Evolutionary conservation across 2,888 invertebrate genomes (phyloP).

Genomic region (Caenorhabditis uteleia): DNA sequence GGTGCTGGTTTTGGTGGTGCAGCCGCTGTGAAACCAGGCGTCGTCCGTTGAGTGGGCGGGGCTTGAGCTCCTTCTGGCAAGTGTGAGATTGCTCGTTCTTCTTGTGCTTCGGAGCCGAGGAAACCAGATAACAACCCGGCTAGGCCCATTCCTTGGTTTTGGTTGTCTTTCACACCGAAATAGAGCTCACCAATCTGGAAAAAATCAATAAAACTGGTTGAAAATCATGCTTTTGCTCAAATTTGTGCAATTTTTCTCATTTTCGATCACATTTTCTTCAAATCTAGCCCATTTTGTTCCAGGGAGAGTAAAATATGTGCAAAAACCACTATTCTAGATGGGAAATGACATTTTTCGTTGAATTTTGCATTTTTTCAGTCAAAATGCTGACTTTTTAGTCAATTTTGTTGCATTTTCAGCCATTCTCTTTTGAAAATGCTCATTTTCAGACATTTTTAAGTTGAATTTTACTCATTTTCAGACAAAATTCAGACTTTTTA

Average conservation of each 20-base stretch:
- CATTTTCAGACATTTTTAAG: no score
- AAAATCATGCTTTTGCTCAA: not conserved
- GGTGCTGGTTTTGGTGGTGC: conserved; percentile 2
- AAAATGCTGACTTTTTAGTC: no score
- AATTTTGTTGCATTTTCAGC: no score
- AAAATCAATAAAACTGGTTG: not conserved
- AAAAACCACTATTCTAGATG: no score
- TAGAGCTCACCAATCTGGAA: conserved; percentile 24
- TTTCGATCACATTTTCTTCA: no score
- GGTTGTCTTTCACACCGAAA: conserved; percentile 20
- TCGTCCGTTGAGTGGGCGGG: not conserved
- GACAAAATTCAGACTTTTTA: no score
- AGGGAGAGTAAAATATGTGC: no score
- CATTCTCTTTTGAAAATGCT: no score
- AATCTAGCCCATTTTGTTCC: no score
- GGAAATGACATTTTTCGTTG: no score
- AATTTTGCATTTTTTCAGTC: no score
- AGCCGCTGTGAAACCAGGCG: not conserved
- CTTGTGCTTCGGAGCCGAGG: conserved; percentile 17
- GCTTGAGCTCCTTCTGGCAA: conserved; percentile 3
- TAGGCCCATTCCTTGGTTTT: conserved; percentile 9
- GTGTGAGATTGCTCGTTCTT: conserved; percentile 23
- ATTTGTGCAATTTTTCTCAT: not conserved
- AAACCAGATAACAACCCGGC: conserved; percentile 15
- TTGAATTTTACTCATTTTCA: no score